Base-by-base conservation (phyloP, 64 coral and sea anemone genomes). In the Pocillopora damicornis region DNA sequence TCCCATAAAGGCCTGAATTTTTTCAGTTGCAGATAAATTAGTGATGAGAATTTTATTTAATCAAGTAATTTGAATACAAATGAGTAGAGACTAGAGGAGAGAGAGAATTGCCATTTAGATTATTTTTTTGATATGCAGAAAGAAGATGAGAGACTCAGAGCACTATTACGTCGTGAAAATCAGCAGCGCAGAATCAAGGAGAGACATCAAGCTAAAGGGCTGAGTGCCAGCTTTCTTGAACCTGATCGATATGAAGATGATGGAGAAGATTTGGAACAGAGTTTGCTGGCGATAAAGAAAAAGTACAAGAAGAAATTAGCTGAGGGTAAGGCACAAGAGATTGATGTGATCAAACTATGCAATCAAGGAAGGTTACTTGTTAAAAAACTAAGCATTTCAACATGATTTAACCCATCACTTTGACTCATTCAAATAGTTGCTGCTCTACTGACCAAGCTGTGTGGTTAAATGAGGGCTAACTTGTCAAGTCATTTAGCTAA, bases 251-350 rank as follows among this genome's bases (percentile, higher is more conserved):
- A 92, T 87, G 97, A 94, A 1, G 97, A 99, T 83, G 94, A 97
- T 34, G 97, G 92, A 16, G 97, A 99, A 62, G 93, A 92, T 30
- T 74, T 95, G 23, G 94, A 95, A 80, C 90, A 95, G 79, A 99
- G 97, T 88, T 81, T 99, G n/a, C 61, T 99, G 79, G 90, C 90
- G 37, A 92, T 99, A 30, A 99, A 99, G 79, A 95, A 93, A 76
- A 92, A 95, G 56, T 99, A 95, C 67, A 99, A 99, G 86, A 92
- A 95, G 90, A 94, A 95, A 11, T 67, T 99, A 35, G 97, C 97
- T 35, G 81, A 95, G 85, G 93, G 97, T 99, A 58, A 72, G 81
- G 69, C 25, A 42, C 0, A 20, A 67, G 63, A 4, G 20, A 15
- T 18, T 11, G 37, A 9, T 17, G 34, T 15, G 37, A 15, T n/a